These are phyloP conservation scores for Amblyjoppa proteus DNA, from an alignment of 2,888 invertebrate genomes.

Conservation along the genomic window DNA sequence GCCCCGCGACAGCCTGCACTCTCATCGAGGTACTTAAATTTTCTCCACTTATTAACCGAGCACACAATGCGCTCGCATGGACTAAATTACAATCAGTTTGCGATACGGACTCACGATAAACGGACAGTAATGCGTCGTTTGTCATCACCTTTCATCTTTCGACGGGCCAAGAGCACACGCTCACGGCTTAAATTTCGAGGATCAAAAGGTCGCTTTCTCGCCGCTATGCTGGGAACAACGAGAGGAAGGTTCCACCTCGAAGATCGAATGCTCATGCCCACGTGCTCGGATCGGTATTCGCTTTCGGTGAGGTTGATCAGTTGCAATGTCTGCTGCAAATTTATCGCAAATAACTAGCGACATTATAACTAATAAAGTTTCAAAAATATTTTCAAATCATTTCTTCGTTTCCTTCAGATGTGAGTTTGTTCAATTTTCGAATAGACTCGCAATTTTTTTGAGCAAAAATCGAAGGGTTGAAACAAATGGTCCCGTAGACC, in stretches of 20 bases:
- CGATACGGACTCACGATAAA: constrained; percentile 35
- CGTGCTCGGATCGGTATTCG: not conserved
- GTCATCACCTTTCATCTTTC: constrained; percentile 60
- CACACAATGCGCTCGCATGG: constrained; percentile 23
- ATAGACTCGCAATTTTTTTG: too few species aligned
- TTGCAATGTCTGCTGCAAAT: not conserved
- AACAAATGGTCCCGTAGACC: too few species aligned
- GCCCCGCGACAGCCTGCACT: constrained; percentile 1
- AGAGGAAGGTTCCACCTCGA: constrained; percentile 6
- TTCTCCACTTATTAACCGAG: constrained; percentile 46
- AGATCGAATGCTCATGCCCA: constrained; percentile 9
- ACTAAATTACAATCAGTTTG: constrained; percentile 25
- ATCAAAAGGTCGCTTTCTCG: constrained; percentile 56
- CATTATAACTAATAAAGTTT: too few species aligned
- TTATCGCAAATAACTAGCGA: too few species aligned
- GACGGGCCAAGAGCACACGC: constrained; percentile 38
- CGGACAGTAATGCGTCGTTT: constrained; percentile 57
- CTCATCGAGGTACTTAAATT: constrained; percentile 40
- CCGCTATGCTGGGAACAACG: constrained; percentile 18
- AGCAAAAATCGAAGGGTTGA: too few species aligned
- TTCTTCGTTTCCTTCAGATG: too few species aligned
- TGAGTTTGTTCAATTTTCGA: too few species aligned
- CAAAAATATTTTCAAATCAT: too few species aligned
- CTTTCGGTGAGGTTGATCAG: not conserved
- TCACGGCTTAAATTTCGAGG: constrained; percentile 27